Base-by-base conservation (phyloP, 2,113 vertebrate genomes). In the Coptodon rendalli region DNA sequence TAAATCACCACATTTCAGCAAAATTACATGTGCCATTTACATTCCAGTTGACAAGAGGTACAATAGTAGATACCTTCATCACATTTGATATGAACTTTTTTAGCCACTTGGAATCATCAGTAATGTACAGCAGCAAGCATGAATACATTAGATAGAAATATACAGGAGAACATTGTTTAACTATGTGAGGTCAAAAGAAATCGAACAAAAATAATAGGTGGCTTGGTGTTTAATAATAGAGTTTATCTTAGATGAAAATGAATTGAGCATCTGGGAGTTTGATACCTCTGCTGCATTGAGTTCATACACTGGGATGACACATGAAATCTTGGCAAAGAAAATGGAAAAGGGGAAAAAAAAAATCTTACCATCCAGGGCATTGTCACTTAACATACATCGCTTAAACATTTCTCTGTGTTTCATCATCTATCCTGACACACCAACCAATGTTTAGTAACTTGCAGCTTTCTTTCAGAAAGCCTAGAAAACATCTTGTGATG, bases 381-480 rank as follows among this genome's bases (percentile, higher is more conserved):
- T 10, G 43, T 66, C 76, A 61, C 19, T 59, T 80, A 50, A 83
- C 24, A 24, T 24, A 63, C 43, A 63, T 19, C 9, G 22, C 45
- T 85, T 83, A 14, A 87, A 22, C 31, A 36, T 90, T 92, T 73
- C 85, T 81, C 53, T 31, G 0, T 68, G 56, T 92, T 91, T 94
- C 87, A 90, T 92, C 89, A 92, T n/a, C 81, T 10, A 12, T 45
- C 54, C 22, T 79, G 82, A 87, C 82, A 57, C 34, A 36, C 83
- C 83, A 84, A 86, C 36, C 84, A 81, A 52, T 87, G 63, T 79
- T 84, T 53, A 85, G 63, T 84, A 57, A 82, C 76, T 90, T 22
- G 31, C 7, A 53, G 52, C 48, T 68, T 56, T 91, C 52, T 86
- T 52, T 92, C 85, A 11, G 5, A 13, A 13, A 31, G 85, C 78